A percentile compares a stretch with the other conserved stretches of the same genome.
phyloP scores from a whole-genome alignment of 2,797 vertebrate species.

The Cossypha heuglini region DNA sequence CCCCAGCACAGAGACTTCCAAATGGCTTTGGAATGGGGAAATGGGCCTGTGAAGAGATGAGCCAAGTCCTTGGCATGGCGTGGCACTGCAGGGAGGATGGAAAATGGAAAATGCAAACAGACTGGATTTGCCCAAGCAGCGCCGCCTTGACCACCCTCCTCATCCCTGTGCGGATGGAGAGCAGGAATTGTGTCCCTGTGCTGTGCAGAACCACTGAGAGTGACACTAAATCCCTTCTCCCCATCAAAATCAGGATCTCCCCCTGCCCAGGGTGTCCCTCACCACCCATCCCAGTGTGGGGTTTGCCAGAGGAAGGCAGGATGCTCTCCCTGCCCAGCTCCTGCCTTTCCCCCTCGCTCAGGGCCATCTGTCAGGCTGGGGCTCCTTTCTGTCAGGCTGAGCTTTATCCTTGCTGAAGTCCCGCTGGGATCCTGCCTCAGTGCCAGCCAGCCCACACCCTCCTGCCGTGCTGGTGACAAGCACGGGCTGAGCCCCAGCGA shows the following conservation, averaged over 20 bases:
- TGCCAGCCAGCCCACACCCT: background rate
- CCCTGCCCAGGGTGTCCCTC: too few relatives aligned
- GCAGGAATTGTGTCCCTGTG: accelerated
- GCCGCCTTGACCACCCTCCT: background rate
- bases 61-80: accelerated
- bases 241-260: background rate
- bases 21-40: background rate
- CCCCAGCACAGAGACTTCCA: background rate
- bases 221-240: background rate
- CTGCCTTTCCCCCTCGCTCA: background rate
- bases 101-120: background rate
- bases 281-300: accelerated
- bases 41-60: background rate
- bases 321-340: background rate
- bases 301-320: background rate
- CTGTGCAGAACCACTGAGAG: background rate
- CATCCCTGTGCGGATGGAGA: accelerated
- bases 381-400: background rate
- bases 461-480: background rate
- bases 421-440: background rate
- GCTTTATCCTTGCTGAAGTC: background rate
- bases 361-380: background rate
- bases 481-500: accelerated
- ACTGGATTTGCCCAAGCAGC: background rate
- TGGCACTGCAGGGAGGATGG: background rate